phyloP scores from a whole-genome alignment of 2,797 vertebrate genomes.

The Gadopsis bispinosus region DNA sequence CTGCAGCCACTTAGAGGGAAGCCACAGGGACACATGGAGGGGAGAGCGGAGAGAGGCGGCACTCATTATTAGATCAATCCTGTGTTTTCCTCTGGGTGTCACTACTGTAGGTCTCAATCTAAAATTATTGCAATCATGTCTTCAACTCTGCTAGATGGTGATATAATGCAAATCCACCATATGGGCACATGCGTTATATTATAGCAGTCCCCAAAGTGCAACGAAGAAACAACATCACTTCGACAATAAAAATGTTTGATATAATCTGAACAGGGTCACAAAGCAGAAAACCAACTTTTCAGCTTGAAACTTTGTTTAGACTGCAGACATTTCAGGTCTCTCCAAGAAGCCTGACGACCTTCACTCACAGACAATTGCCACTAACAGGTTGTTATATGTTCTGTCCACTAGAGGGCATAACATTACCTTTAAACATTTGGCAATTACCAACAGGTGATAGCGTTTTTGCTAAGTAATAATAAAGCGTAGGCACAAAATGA shows the following conservation, averaged over 20 bases:
- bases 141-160: background rate
- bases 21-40: conserved; percentile 33
- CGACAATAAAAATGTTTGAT: background rate
- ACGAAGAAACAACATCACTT: background rate
- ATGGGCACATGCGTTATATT: background rate
- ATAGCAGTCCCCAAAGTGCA: background rate
- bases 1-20: conserved; percentile 67
- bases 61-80: conserved; percentile 41
- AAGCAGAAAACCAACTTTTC: background rate
- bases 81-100: conserved; percentile 28
- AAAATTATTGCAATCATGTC: background rate
- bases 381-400: no score
- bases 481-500: no score
- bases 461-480: no score
- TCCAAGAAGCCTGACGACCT: background rate
- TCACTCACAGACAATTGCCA: no score
- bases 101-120: background rate
- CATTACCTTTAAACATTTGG: no score
- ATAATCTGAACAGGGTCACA: background rate
- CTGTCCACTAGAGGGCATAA: no score
- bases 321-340: background rate
- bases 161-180: conserved; percentile 8
- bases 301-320: no score
- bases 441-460: no score
- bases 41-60: conserved; percentile 21